Base-by-base conservation (phyloP, 2,113 vertebrate genomes). In the Xiphophorus couchianus region DNA sequence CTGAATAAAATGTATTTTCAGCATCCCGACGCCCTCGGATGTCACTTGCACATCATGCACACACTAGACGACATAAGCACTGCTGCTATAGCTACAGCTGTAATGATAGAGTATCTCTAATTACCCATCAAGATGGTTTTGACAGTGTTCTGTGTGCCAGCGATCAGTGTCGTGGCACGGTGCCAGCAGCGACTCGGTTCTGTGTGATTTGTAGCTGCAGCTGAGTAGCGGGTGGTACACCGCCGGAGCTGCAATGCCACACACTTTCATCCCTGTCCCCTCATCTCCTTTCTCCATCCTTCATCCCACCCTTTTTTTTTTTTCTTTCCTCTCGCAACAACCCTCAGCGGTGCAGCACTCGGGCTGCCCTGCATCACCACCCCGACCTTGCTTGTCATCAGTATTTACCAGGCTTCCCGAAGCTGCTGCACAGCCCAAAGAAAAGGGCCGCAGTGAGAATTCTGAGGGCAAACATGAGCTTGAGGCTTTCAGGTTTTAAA, bases 101-200 rank as follows among this genome's bases (percentile, higher is more conserved):
- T 62, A 83, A 89, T 89, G 84, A 92, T 88, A 81, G 88, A 92
- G 82, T 86, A 76, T 80, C 90, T 83, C 88, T 91, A 94, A 94
- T 93, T 90, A 93, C 86, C 89, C 84, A 90, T 85, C 76, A 89
- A 90, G 90, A 88, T 88, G 90, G 85, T 90, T 94, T 90, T 92
- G 88, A 94, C 91, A 90, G 88, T 76, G 84, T 90, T 88, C 77
- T 69, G 76, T 84, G 86, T 84, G 89, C 88, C 82, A 91, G 87
- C 85, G 88, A 91, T 93, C 88, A 81, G 88, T 79, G 83, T 79
- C 78, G 65, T 92, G 91, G 91, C 83, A 30, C 81, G 48, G 82
- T 17, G 88, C 90, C 93, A 92, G 86, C 73, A 83, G 86, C 68
- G 29, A 73, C 76, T 86, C 66, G 66, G 88, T 85, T 88, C 83